Evolutionary conservation across 2,797 vertebrate genomes (phyloP).

Genomic region (Hemitrygon akajei): DNA sequence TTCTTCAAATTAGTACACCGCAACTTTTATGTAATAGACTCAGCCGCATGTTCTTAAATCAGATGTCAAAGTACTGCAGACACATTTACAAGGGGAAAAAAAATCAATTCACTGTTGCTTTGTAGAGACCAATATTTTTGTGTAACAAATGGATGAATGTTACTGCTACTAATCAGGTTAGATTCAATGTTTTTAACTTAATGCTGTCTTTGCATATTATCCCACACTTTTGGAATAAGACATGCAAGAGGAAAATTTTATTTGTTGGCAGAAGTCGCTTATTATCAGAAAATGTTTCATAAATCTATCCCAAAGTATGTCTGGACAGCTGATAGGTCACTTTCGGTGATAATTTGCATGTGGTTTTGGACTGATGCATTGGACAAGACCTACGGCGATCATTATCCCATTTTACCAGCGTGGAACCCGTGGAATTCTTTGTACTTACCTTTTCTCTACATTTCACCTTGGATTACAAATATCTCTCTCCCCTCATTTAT

Average conservation of each 20-base stretch:
- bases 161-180: not conserved
- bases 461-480: no score
- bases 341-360: no score
- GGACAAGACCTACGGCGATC: no score
- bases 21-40: not conserved
- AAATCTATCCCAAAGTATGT: not conserved
- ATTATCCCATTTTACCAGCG: no score
- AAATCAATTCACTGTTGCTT: not conserved
- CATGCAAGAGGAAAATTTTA: not conserved
- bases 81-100: not conserved
- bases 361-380: no score
- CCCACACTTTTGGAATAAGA: not conserved
- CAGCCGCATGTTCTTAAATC: not conserved
- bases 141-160: not conserved
- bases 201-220: no score
- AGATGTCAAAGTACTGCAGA: not conserved
- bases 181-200: not conserved
- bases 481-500: no score
- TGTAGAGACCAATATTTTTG: not conserved
- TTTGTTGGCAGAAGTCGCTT: not conserved
- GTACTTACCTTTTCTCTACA: no score
- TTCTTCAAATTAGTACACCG: not conserved
- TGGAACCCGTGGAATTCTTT: no score
- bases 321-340: not conserved
- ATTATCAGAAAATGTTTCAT: not conserved